A percentile compares a stretch with the other conserved stretches of the same genome.
Conservation (phyloP, 2,797 vertebrate species). For the Pempheris klunzingeri region DNA sequence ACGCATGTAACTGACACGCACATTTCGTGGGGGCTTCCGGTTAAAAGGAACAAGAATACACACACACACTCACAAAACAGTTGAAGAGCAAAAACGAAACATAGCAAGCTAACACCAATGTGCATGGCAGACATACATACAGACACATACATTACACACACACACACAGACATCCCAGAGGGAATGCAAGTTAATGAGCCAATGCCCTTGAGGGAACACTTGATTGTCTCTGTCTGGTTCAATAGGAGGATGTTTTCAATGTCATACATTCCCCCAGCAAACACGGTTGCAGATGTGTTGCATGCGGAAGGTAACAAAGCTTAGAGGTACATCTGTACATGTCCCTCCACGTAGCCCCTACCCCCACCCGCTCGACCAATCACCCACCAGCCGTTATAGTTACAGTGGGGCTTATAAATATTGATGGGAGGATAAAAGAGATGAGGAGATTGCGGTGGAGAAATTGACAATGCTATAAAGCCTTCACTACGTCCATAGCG, state of each 20-base stretch:
- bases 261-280: conserved; percentile 52
- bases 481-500: conserved; percentile 41
- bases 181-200: conserved; percentile 61
- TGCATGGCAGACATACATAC: not conserved
- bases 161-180: conserved; percentile 8
- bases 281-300: conserved; percentile 23
- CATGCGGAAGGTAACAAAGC: conserved; percentile 22
- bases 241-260: conserved; percentile 58
- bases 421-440: conserved; percentile 64
- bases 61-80: not conserved
- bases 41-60: conserved; percentile 37
- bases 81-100: conserved; percentile 15
- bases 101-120: conserved; percentile 16
- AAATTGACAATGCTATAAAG: conserved; percentile 57
- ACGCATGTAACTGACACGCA: conserved; percentile 1
- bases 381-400: conserved; percentile 39
- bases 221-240: conserved; percentile 61
- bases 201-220: conserved; percentile 52
- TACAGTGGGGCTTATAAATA: conserved; percentile 67
- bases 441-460: conserved; percentile 49
- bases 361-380: not conserved
- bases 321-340: conserved; percentile 37
- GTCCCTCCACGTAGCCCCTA: not conserved
- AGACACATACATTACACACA: not conserved
- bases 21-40: not conserved